phyloP scores from a whole-genome alignment of 2,888 invertebrate genomes.

The Leptopilina syphax region DNA sequence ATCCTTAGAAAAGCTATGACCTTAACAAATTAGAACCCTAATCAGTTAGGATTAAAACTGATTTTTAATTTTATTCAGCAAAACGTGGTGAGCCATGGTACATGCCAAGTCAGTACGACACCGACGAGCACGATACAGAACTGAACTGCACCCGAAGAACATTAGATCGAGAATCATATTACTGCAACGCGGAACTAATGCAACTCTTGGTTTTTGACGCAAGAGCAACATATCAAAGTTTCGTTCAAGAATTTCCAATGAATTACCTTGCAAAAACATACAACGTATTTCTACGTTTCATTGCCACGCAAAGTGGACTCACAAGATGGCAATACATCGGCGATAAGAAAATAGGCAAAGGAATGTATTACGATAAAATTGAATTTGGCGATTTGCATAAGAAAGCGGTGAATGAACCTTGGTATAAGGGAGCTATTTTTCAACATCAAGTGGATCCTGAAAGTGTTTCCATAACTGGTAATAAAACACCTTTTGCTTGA shows the following conservation, averaged over 20 bases:
- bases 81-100: conserved; percentile 79
- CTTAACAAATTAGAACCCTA: too few relatives aligned
- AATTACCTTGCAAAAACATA: conserved; percentile 80
- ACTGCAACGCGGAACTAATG: conserved; percentile 90
- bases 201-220: conserved; percentile 93
- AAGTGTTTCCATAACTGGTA: conserved; percentile 72
- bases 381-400: conserved; percentile 88
- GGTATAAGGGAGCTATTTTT: conserved; percentile 94
- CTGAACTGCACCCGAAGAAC: conserved; percentile 75
- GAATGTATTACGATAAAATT: conserved; percentile 62
- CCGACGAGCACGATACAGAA: conserved; percentile 65
- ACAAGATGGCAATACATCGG: conserved; percentile 90
- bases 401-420: conserved; percentile 90
- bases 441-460: conserved; percentile 88
- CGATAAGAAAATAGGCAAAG: conserved; percentile 77
- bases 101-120: conserved; percentile 82
- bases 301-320: conserved; percentile 92
- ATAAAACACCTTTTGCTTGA: background rate
- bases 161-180: conserved; percentile 85
- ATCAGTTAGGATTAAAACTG: too few relatives aligned
- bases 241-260: conserved; percentile 65
- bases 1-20: too few relatives aligned
- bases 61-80: conserved; percentile 58
- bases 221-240: conserved; percentile 81
- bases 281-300: conserved; percentile 87